Percentiles rank a stretch among this genome's conserved stretches.
phyloP scores from a whole-genome alignment of 2,113 vertebrate species.

The Turdus rufiventris region DNA sequence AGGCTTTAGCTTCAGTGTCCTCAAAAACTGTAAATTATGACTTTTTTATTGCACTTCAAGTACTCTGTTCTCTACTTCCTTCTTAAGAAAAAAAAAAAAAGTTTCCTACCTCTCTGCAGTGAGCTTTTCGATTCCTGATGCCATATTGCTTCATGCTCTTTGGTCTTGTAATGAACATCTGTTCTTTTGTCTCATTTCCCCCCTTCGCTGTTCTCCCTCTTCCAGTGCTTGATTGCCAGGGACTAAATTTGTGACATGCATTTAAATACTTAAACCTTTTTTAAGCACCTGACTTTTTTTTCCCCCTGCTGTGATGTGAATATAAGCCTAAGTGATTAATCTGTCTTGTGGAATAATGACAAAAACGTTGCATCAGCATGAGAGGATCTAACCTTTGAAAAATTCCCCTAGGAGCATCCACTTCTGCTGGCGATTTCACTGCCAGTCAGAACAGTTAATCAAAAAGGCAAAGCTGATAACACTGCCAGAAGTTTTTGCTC shows the following conservation, averaged over 20 bases:
- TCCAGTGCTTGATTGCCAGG: not conserved
- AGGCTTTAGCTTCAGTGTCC: not conserved
- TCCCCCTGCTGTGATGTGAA: not conserved
- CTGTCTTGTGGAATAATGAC: slow-evolving; percentile 39
- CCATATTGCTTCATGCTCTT: not conserved
- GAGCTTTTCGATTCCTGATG: not conserved
- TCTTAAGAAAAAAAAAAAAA: not conserved
- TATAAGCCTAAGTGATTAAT: slow-evolving; percentile 36
- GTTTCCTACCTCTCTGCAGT: not conserved
- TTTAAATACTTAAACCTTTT: slow-evolving; percentile 1
- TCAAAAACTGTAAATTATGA: not conserved
- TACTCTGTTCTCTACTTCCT: not conserved
- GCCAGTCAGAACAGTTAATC: slow-evolving; percentile 50
- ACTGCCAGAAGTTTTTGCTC: slow-evolving; percentile 19
- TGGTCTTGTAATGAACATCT: not conserved
- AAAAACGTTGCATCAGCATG: slow-evolving; percentile 5
- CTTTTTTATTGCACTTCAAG: not conserved
- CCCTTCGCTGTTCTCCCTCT: not conserved
- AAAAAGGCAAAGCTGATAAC: slow-evolving; percentile 30
- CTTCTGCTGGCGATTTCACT: slow-evolving; percentile 29
- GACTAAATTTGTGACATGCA: not conserved
- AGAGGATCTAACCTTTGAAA: slow-evolving; percentile 48
- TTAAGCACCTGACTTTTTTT: not conserved
- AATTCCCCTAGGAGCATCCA: not conserved
- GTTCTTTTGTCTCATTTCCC: not conserved